Evolutionary conservation across 1,140 invertebrate species (phyloP).

Genomic region (Neodiprion lecontei): DNA sequence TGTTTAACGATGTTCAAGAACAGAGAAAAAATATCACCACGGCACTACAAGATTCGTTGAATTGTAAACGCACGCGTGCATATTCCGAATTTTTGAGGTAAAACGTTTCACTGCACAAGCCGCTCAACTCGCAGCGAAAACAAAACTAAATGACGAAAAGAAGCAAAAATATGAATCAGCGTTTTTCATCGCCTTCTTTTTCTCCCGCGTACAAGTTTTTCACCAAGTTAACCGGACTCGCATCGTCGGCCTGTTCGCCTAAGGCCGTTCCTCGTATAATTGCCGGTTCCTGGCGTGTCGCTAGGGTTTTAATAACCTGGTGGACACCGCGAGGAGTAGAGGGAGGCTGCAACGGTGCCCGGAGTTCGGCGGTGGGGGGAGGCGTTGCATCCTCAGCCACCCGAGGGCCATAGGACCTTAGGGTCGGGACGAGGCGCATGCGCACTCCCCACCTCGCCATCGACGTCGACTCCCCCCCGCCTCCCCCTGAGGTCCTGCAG

Average conservation of each 20-base stretch:
- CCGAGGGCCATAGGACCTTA: background rate
- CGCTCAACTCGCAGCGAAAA: background rate
- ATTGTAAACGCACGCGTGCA: background rate
- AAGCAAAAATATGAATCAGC: background rate
- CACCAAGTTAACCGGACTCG: background rate
- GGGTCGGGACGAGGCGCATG: slow-evolving; percentile 39
- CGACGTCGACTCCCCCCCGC: background rate
- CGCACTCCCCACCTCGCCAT: slow-evolving; percentile 40
- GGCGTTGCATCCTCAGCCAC: slow-evolving; percentile 21
- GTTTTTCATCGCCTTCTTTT: background rate
- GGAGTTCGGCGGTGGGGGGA: slow-evolving; percentile 19
- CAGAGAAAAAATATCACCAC: background rate
- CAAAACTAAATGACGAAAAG: background rate
- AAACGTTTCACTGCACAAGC: background rate
- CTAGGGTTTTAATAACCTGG: slow-evolving; percentile 58
- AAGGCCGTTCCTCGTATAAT: slow-evolving; percentile 55
- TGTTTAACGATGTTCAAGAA: background rate
- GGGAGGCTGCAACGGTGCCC: slow-evolving; percentile 35
- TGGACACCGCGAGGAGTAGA: slow-evolving; percentile 50
- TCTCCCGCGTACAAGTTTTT: slow-evolving; percentile 1
- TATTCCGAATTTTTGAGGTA: background rate
- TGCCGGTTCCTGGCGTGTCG: slow-evolving; percentile 57
- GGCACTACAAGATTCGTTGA: background rate
- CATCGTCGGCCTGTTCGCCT: slow-evolving; percentile 31
- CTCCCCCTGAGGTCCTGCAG: background rate